Base-by-base conservation (phyloP, 2,888 invertebrate species). In the Bibio marci region DNA sequence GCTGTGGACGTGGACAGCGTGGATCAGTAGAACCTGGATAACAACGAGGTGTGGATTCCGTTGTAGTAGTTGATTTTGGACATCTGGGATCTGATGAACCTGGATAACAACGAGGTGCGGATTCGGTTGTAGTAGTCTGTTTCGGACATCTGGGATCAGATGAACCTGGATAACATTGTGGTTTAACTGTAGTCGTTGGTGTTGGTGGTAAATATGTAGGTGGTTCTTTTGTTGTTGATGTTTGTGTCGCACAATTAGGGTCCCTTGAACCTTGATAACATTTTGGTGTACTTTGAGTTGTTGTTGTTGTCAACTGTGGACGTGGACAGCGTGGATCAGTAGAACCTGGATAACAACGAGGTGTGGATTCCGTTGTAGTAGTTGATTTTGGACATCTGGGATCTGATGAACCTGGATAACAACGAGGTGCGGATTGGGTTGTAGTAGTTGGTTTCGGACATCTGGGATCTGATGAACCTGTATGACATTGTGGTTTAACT, bases 211-310 rank as follows among this genome's bases (percentile, higher is more conserved):
- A 48, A 17, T 48, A 39, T 3, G 51, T 41, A 35, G 48, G 46
- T 10, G 39, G 36, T 13, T 44, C 43, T 11, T 45, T 47, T 3
- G 58, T 45, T 61, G 59, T 13, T 63, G 42, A 46, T 1, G 50
- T 46, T 22, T 46, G 47, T 5, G 48, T 45, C 22, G 53, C 49
- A 36, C 48, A 42, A 15, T 50, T 43, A 1, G 57, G 52, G 40
- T 59, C 58, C 0, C 44, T 52, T 3, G 53, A 52, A 18, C 61
- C 61, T 3, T 56, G 57, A 34, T 50, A 55, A 41, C 59, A 59
- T 30, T 46, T 41, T n/a, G 42, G 46, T 10, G 38, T 22, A 26
- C 15, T 27, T 33, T 32, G 19, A 26, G 38, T 32, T 19, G 38
- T 32, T 12, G 17, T 38, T n/a, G 37, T 30, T 33, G 41, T 39